Evolutionary conservation across 2,888 invertebrate species (phyloP).

Genomic region (Archips xylosteana): DNA sequence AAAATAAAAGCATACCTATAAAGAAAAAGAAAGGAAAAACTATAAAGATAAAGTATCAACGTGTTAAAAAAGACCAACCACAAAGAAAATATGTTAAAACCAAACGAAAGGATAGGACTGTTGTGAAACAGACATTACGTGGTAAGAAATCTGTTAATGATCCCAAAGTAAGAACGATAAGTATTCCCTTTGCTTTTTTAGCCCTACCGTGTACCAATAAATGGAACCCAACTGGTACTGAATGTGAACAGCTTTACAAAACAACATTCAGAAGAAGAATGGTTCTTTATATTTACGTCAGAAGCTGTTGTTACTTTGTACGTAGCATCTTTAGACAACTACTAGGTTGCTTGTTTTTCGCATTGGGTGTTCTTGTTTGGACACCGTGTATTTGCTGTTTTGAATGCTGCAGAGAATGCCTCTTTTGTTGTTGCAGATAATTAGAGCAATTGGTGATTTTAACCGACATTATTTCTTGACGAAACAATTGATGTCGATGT

Average conservation of each 20-base stretch:
- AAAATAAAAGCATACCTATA: background rate
- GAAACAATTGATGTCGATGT: background rate
- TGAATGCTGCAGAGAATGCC: background rate
- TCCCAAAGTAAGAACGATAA: background rate
- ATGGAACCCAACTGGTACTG: background rate
- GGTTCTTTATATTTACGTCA: background rate
- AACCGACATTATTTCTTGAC: background rate
- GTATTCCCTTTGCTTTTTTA: background rate
- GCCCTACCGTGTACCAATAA: background rate
- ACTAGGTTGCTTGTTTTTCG: background rate
- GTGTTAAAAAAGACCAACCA: background rate
- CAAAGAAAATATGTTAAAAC: background rate
- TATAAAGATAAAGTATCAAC: background rate
- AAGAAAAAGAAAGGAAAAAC: background rate
- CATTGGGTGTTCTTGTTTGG: background rate
- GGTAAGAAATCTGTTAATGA: background rate
- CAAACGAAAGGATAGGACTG: background rate
- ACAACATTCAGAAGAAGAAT: background rate
- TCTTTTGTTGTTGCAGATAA: constrained; percentile 1
- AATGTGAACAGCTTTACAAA: constrained; percentile 2
- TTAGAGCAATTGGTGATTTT: background rate
- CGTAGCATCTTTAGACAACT: background rate
- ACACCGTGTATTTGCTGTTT: constrained; percentile 5
- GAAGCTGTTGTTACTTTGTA: background rate
- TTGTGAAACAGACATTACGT: background rate